A percentile compares a stretch with the other conserved stretches of the same genome.
Evolutionary conservation across 2,797 vertebrate species (phyloP).

Genomic region (Thamnophis elegans): DNA sequence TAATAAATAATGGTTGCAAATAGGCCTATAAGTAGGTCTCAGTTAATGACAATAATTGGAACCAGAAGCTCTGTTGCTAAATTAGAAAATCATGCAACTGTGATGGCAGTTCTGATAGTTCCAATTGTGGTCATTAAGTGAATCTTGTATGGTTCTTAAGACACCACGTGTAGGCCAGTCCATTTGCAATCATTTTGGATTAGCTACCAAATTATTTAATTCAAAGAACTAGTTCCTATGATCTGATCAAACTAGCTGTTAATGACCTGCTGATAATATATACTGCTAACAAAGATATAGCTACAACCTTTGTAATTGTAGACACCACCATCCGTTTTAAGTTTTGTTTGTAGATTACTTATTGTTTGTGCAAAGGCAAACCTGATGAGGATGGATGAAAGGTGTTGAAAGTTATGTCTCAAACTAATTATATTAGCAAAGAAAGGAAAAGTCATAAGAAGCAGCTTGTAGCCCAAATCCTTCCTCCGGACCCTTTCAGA

Average conservation of each 20-base stretch:
- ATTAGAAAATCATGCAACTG: neutral
- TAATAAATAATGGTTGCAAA: neutral
- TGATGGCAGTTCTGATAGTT: neutral
- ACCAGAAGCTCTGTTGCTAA: neutral
- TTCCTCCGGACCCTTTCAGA: neutral
- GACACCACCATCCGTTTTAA: constrained; percentile 40
- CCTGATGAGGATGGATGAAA: constrained; percentile 54
- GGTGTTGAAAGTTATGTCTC: constrained; percentile 39
- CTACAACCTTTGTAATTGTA: constrained; percentile 33
- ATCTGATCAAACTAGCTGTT: constrained; percentile 57
- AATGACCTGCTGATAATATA: constrained; percentile 59
- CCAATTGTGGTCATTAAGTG: neutral
- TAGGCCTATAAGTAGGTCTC: neutral
- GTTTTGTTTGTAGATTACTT: constrained; percentile 64
- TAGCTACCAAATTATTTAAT: constrained; percentile 55
- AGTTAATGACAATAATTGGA: neutral
- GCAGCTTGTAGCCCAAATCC: neutral
- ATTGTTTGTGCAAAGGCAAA: constrained; percentile 63
- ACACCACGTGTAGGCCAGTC: constrained; percentile 43
- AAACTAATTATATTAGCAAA: constrained; percentile 22
- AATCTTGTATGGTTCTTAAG: neutral
- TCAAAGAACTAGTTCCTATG: constrained; percentile 54
- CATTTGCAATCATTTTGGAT: constrained; percentile 57
- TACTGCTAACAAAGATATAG: constrained; percentile 65
- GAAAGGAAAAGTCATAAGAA: neutral